Evolutionary conservation across 2,888 invertebrate genomes (phyloP), one percentile per base, ranked within the genome.

Genomic region (Autographa gamma): DNA sequence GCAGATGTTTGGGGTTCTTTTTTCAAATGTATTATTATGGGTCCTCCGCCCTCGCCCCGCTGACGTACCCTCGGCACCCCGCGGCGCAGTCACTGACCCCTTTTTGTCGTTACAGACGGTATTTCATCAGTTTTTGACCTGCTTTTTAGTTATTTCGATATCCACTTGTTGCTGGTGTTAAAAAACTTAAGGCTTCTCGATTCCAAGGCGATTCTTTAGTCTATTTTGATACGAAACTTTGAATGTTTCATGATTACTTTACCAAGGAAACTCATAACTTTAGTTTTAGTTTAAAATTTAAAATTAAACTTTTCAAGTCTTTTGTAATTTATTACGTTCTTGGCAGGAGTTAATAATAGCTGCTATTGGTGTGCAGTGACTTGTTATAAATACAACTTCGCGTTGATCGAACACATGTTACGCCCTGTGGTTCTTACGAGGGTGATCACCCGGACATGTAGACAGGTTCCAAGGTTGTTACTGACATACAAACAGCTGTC

Each of bases 1-100:
- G 92, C 95, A 95, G 95, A 95, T 95, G 95, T 93, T 94, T 88
- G 89, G 93, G 93, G 94, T 90, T 92, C 88, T 90, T 93, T 93
- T 94, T 95, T 93, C 90, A 91, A 93, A 93, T 91, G 90, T 93
- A 91, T 93, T 93, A 93, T 93, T 93, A 89, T 85, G 80, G 81
- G 79, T 79, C 88, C 88, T 88, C 88, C 89, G 84, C 89, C 88
- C 89, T 87, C 89, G 84, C 85, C 85, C 85, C 80, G 80, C 80
- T 56, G 64, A 64, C 60, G 65, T 60, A 14, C 76, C 84, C 73
- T 79, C 79, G 85, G 89, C 89, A 90, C 92, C 92, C 93, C 89
- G 86, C 89, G 79, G 89, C 85, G 90, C 93, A 93, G 94, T 94
- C 95, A 93, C 88, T 94, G 95, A 95, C 95, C 94, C 88, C 92